phyloP scores from a whole-genome alignment of 2,113 vertebrate genomes.

The Tringa solitaria region DNA sequence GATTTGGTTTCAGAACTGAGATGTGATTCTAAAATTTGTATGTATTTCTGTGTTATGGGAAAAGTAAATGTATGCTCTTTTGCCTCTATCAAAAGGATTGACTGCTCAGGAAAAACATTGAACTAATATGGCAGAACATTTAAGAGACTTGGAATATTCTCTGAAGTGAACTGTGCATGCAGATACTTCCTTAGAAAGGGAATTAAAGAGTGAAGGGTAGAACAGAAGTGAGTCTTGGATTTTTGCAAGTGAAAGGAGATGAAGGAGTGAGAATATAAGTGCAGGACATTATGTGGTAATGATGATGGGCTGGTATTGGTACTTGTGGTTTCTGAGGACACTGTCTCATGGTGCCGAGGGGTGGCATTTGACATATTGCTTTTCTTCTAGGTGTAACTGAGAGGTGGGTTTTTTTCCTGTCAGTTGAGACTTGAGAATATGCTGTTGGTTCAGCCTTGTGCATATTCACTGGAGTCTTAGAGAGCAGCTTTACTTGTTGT shows the following conservation, averaged over 20 bases:
- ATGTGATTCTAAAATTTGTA: background rate
- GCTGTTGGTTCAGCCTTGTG: too few relatives aligned
- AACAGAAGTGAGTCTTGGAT: background rate
- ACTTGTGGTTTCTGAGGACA: background rate
- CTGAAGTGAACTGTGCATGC: background rate
- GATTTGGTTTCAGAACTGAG: background rate
- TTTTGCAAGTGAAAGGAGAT: background rate
- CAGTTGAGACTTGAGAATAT: background rate
- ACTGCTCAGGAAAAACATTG: background rate
- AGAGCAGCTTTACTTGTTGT: background rate
- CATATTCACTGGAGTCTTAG: background rate
- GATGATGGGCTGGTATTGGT: background rate
- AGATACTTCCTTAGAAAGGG: background rate
- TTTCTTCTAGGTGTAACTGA: background rate
- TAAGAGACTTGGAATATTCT: background rate
- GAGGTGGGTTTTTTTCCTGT: fast-evolving
- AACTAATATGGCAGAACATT: background rate
- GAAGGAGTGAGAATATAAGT: background rate
- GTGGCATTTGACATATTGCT: background rate
- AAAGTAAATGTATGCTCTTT: background rate
- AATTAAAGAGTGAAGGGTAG: background rate
- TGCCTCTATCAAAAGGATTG: background rate
- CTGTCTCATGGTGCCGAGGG: background rate
- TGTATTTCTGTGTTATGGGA: background rate
- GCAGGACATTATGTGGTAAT: background rate